Percentiles rank a stretch among this genome's conserved stretches.
Conservation (phyloP, 1,140 invertebrate genomes). For the Yoshiicerus persimilis region DNA sequence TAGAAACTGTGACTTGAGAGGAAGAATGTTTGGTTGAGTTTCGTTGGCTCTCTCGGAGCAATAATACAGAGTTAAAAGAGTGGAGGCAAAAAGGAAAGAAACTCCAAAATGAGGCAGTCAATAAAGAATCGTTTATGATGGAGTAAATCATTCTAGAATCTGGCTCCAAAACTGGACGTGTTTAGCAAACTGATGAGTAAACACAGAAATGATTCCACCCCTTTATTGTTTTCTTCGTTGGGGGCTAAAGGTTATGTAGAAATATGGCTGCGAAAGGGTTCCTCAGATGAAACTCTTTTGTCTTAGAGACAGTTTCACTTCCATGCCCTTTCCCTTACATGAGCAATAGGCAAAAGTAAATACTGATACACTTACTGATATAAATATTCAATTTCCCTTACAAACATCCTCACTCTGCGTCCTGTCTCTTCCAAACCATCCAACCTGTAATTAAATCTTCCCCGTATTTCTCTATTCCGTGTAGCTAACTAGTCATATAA, state of each 20-base stretch:
- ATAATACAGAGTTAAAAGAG: neutral
- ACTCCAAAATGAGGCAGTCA: constrained; percentile 28
- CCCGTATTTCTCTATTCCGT: neutral
- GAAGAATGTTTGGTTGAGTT: neutral
- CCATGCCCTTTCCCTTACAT: constrained; percentile 2
- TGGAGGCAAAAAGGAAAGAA: neutral
- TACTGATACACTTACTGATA: neutral
- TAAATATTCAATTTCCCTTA: neutral
- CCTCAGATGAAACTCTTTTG: constrained; percentile 1
- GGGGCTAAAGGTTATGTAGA: constrained; percentile 37
- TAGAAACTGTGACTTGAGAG: too few species aligned
- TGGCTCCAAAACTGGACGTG: constrained; percentile 28
- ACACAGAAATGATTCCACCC: constrained; percentile 35
- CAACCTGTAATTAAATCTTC: neutral
- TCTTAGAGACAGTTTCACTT: constrained; percentile 1
- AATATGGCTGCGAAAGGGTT: constrained; percentile 20
- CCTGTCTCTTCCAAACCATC: too few species aligned
- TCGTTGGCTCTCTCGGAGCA: neutral
- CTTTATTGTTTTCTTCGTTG: constrained; percentile 44
- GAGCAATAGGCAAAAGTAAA: neutral
- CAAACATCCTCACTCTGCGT: neutral
- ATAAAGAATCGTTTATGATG: constrained; percentile 42
- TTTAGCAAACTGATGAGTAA: constrained; percentile 41
- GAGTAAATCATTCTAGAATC: constrained; percentile 37
- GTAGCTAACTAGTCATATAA: neutral